phyloP scores from a whole-genome alignment of 2,888 invertebrate genomes.

The Philonicus albiceps region DNA sequence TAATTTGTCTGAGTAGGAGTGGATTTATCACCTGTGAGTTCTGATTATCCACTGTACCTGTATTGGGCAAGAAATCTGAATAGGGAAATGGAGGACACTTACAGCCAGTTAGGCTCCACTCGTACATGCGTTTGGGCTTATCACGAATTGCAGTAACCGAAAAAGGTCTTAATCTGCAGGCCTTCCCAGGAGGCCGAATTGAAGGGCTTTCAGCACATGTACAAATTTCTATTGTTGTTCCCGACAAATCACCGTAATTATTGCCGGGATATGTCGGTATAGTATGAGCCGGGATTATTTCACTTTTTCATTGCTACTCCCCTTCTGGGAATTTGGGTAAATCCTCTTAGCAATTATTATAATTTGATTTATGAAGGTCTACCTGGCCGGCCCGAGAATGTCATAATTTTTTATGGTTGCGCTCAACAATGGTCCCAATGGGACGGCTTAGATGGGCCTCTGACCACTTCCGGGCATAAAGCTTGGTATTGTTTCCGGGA shows the following conservation, averaged over 20 bases:
- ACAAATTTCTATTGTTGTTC: neutral
- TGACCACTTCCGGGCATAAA: neutral
- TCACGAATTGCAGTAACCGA: neutral
- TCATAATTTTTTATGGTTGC: neutral
- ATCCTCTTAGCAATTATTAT: conserved; percentile 8
- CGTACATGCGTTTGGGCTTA: neutral
- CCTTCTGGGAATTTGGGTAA: neutral
- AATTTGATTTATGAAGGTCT: neutral
- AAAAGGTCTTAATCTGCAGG: neutral
- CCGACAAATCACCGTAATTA: neutral
- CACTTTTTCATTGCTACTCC: neutral
- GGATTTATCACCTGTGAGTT: neutral
- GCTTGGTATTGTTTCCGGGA: neutral
- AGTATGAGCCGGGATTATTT: neutral
- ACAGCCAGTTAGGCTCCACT: neutral
- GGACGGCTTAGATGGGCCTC: neutral
- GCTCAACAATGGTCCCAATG: neutral
- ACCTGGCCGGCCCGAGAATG: neutral
- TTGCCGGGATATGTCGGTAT: neutral
- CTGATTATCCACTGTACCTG: neutral
- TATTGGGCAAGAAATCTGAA: neutral
- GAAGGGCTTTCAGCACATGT: neutral
- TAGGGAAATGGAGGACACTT: neutral
- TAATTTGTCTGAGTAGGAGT: neutral
- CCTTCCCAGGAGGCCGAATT: neutral